Conservation (phyloP, 2,797 vertebrate species). For the Myotis pilosus region DNA sequence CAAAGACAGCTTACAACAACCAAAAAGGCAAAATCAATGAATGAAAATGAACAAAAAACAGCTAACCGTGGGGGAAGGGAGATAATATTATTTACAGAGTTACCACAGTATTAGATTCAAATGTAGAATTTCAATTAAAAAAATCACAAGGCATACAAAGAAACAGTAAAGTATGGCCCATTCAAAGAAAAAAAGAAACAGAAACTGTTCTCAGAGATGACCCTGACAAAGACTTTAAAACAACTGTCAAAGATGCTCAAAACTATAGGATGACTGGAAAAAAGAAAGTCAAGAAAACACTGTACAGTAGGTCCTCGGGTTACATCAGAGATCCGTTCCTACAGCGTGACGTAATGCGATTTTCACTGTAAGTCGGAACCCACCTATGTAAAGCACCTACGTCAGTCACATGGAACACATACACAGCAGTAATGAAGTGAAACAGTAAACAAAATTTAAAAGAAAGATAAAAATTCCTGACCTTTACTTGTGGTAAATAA, state of each 20-base stretch:
- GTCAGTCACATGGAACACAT: too few relatives aligned
- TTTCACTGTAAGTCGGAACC: too few relatives aligned
- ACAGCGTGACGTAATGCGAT: too few relatives aligned
- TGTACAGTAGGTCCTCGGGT: too few relatives aligned
- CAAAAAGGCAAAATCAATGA: not conserved
- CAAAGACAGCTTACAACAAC: not conserved
- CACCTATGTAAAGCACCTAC: too few relatives aligned
- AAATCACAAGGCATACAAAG: not conserved
- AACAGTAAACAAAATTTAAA: too few relatives aligned
- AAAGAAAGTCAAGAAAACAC: not conserved
- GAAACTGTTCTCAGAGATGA: not conserved
- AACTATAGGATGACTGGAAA: not conserved
- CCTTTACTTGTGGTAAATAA: too few relatives aligned
- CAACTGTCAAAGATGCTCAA: not conserved
- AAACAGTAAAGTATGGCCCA: not conserved
- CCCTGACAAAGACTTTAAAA: not conserved
- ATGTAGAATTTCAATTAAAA: not conserved
- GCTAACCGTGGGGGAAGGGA: not conserved
- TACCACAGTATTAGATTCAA: not conserved
- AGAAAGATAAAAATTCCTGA: too few relatives aligned
- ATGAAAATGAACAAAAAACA: not conserved
- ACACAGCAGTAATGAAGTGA: too few relatives aligned
- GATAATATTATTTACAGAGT: not conserved
- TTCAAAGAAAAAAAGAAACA: conserved; percentile 8
- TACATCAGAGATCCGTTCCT: too few relatives aligned